Evolutionary conservation across 2,888 invertebrate genomes (phyloP), one percentile per base, ranked within the genome.

Genomic region (Glaucopsyche alexis): DNA sequence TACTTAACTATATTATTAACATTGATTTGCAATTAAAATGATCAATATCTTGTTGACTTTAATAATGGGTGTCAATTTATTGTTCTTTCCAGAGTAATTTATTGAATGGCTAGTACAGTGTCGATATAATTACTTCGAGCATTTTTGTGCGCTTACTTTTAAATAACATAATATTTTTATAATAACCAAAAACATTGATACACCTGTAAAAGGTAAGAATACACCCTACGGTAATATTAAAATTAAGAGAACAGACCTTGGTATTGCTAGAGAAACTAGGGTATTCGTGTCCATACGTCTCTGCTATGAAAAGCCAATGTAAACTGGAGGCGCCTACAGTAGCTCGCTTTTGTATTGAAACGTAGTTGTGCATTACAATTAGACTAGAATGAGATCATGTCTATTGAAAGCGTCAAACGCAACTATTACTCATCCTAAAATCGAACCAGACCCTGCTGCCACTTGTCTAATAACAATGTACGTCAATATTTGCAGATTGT

Each of bases 381-480:
- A 75, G 66, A 75, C 60, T 64, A 55, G 60, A 72, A 76, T 78
- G 77, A 78, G 76, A 77, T 78, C 77, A 78, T 73, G 74, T 60
- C 75, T 73, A 50, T 72, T 69, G 69, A 42, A 72, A 71, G 70
- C 71, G 72, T 60, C 69, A 16, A 64, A 66, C 45, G 66, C 29
- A 49, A 45, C 50, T 71, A 74, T 78, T 78, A 78, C 76, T 78
- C 77, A 78, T 76, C 72, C 75, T 73, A 73, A 74, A 74, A 73
- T 72, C 73, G 67, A 73, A 72, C 72, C 76, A 77, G 77, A 76
- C 77, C 74, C 71, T 74, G 69, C 71, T 74, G 69, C 73, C 75
- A 77, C 77, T 76, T 77, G 76, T 66, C 74, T 72, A 74, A 76
- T 40, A 72, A 74, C 71, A 74, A 75, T 72, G 73, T 75, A 52